Evolutionary conservation across 2,888 invertebrate genomes (phyloP).

Genomic region (Spodoptera littoralis): DNA sequence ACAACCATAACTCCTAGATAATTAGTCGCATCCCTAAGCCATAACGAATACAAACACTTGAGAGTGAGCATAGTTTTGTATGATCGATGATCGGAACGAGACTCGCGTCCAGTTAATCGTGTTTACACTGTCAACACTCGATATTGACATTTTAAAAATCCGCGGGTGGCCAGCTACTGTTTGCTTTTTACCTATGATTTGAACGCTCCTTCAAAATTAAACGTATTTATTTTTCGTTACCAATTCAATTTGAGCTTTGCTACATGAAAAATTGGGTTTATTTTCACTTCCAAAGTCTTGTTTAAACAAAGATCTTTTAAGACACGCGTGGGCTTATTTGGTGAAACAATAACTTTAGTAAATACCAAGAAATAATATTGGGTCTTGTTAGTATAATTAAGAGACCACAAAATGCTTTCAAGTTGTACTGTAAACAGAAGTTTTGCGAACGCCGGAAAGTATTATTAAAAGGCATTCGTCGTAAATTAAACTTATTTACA

Average conservation of each 20-base stretch:
- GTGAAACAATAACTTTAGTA: conserved; percentile 69
- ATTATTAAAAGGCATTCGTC: conserved; percentile 49
- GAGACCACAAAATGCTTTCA: conserved; percentile 61
- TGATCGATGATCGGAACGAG: conserved; percentile 79
- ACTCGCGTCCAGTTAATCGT: conserved; percentile 78
- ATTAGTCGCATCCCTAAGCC: conserved; percentile 60
- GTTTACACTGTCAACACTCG: conserved; percentile 81
- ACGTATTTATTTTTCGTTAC: conserved; percentile 48
- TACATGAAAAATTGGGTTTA: conserved; percentile 14
- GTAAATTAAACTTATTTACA: conserved; percentile 68
- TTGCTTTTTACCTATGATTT: conserved; percentile 78
- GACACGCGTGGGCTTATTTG: conserved; percentile 68
- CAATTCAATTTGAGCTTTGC: conserved; percentile 25
- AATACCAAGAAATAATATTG: conserved; percentile 64
- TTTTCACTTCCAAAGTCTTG: conserved; percentile 42
- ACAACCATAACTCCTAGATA: conserved; percentile 3
- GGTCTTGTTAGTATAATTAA: conserved; percentile 55
- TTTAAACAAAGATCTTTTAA: conserved; percentile 47
- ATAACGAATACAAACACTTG: conserved; percentile 69
- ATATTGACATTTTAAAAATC: conserved; percentile 75
- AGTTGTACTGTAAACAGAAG: conserved; percentile 56
- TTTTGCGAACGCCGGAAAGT: conserved; percentile 38
- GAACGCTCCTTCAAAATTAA: conserved; percentile 67
- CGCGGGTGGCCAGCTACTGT: conserved; percentile 86
- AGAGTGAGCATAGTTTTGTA: conserved; percentile 68